Conservation (phyloP, 2,113 vertebrate species). For the Sorex fumeus region DNA sequence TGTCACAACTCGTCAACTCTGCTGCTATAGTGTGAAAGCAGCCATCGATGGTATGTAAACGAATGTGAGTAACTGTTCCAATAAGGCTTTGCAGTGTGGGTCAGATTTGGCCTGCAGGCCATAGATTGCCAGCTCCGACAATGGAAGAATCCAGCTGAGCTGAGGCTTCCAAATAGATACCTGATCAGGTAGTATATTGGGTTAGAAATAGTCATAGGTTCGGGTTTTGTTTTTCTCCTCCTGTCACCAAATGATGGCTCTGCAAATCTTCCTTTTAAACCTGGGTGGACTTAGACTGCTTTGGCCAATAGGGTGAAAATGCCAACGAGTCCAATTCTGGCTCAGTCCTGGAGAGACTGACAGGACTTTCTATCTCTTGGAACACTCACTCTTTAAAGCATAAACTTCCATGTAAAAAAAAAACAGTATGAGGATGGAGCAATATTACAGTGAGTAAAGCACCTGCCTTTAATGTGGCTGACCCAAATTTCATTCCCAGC, state of each 20-base stretch:
- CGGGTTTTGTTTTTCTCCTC: background rate
- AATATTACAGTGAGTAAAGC: no score
- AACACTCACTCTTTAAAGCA: background rate
- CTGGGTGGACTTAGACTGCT: background rate
- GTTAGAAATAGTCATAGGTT: background rate
- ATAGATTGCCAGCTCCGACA: background rate
- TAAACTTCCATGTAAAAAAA: background rate
- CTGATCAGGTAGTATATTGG: background rate
- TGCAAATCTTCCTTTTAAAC: background rate
- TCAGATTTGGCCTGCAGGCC: background rate
- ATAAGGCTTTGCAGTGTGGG: background rate
- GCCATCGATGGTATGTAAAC: background rate
- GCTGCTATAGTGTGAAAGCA: conserved; percentile 20
- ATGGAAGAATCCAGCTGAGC: background rate
- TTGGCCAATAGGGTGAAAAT: background rate
- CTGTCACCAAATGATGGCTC: background rate
- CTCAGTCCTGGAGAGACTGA: background rate
- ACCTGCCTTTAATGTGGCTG: no score
- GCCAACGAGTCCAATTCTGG: background rate
- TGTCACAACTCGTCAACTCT: conserved; percentile 33
- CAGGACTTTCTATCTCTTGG: background rate
- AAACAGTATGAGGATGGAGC: no score
- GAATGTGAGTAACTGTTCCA: background rate
- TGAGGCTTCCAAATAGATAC: background rate
- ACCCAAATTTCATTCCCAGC: no score